A percentile compares a stretch with the other conserved stretches of the same genome.
phyloP scores from a whole-genome alignment of 2,797 vertebrate genomes.

The Myripristis jacobus region DNA sequence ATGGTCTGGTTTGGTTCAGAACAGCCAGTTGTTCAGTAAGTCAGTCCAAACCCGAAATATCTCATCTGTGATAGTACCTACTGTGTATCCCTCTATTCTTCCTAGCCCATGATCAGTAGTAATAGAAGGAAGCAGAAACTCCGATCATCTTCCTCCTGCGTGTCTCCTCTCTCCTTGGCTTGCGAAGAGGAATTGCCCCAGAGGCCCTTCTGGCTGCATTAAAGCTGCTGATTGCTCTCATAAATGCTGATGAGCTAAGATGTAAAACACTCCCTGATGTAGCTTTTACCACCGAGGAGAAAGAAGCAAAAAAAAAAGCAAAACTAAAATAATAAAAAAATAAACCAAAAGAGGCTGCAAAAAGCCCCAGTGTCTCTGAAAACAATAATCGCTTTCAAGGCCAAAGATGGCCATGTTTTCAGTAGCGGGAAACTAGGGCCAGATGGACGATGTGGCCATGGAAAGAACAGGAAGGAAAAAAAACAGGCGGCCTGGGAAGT shows the following conservation, averaged over 20 bases:
- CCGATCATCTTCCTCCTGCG: slow-evolving; percentile 8
- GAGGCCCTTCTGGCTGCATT: slow-evolving; percentile 51
- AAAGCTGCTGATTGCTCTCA: slow-evolving; percentile 62
- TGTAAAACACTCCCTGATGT: slow-evolving; percentile 49
- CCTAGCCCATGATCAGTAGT: background rate
- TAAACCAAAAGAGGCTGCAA: background rate
- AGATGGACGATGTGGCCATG: slow-evolving; percentile 21
- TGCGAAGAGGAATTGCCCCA: slow-evolving; percentile 50
- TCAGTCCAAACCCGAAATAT: too few relatives aligned
- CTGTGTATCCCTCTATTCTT: slow-evolving; percentile 4
- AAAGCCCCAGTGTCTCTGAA: slow-evolving; percentile 11
- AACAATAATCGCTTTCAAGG: slow-evolving; percentile 33
- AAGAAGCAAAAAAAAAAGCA: background rate
- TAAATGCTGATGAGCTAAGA: slow-evolving; percentile 66
- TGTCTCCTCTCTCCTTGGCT: slow-evolving; percentile 18
- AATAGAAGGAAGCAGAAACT: slow-evolving; percentile 2
- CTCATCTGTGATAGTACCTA: background rate
- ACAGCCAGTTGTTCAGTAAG: too few relatives aligned
- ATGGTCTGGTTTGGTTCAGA: too few relatives aligned
- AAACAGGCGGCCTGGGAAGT: slow-evolving; percentile 4
- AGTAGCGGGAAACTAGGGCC: slow-evolving; percentile 9
- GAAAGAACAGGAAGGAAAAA: background rate
- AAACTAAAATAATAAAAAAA: too few relatives aligned
- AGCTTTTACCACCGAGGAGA: background rate
- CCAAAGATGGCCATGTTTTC: slow-evolving; percentile 24